Conservation (phyloP, 2,113 vertebrate species). For the Hypomesus transpacificus region DNA sequence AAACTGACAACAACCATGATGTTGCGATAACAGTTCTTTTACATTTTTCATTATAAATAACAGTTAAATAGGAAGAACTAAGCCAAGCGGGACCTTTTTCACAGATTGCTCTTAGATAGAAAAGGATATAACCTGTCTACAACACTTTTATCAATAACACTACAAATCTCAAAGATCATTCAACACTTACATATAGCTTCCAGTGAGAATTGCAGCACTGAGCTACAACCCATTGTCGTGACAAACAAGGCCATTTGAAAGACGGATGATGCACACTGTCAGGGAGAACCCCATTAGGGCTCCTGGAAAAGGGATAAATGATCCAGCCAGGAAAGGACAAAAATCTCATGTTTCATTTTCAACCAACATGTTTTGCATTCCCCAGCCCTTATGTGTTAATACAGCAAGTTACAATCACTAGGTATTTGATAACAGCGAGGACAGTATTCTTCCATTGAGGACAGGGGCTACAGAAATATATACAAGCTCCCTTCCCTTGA, state of each 20-base stretch:
- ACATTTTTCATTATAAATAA: no score
- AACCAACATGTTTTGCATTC: conserved; percentile 26
- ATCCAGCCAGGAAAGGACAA: conserved; percentile 17
- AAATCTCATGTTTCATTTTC: conserved; percentile 28
- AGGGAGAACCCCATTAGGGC: conserved; percentile 44
- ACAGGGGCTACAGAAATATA: background rate
- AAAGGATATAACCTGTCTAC: no score
- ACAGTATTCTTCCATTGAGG: background rate
- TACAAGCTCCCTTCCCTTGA: conserved; percentile 3
- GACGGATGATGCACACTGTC: conserved; percentile 41
- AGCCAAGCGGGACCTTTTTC: no score
- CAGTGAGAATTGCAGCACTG: no score
- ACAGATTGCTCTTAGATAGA: no score
- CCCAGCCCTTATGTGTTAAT: background rate
- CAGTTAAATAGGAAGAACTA: no score
- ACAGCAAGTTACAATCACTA: background rate
- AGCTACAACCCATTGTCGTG: conserved; percentile 11
- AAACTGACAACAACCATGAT: no score
- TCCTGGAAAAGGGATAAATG: conserved; percentile 36
- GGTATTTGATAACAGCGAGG: background rate
- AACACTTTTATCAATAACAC: no score
- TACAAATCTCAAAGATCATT: no score
- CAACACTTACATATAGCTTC: no score
- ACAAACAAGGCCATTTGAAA: conserved; percentile 39
- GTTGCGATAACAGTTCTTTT: no score